Percentiles rank a stretch among this genome's conserved stretches.
Conservation (phyloP, 2,113 vertebrate genomes). For the Dipodomys ordii region DNA sequence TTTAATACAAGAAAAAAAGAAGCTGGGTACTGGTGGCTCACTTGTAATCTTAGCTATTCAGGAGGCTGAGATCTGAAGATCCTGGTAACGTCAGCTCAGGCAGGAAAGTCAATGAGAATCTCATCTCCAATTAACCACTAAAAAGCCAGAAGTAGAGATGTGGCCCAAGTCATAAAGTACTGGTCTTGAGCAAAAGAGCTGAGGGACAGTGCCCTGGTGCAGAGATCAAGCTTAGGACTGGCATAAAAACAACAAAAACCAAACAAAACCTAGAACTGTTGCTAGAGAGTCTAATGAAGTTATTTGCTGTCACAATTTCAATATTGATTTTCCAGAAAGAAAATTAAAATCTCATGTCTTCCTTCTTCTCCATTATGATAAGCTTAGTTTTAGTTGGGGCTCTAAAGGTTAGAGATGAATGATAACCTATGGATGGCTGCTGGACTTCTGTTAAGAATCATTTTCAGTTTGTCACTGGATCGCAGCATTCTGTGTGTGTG, state of each 20-base stretch:
- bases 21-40: too few relatives aligned
- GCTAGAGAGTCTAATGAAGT: background rate
- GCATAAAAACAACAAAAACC: too few relatives aligned
- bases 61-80: too few relatives aligned
- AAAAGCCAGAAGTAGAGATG: too few relatives aligned
- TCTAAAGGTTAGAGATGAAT: background rate
- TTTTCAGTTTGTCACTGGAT: background rate
- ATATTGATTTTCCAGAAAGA: constrained; percentile 1
- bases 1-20: background rate
- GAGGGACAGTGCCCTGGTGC: too few relatives aligned
- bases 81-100: too few relatives aligned
- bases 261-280: background rate
- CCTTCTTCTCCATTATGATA: background rate
- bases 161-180: too few relatives aligned
- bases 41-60: too few relatives aligned
- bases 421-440: background rate
- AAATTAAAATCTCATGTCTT: background rate
- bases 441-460: background rate
- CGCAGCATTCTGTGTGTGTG: background rate
- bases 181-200: too few relatives aligned
- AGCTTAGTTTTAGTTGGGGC: background rate
- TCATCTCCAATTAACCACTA: too few relatives aligned
- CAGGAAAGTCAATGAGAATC: too few relatives aligned
- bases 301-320: constrained; percentile 26
- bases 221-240: too few relatives aligned